These are phyloP conservation scores for Idaea aversata DNA, from an alignment of 2,888 invertebrate species.

Conservation along the genomic window DNA sequence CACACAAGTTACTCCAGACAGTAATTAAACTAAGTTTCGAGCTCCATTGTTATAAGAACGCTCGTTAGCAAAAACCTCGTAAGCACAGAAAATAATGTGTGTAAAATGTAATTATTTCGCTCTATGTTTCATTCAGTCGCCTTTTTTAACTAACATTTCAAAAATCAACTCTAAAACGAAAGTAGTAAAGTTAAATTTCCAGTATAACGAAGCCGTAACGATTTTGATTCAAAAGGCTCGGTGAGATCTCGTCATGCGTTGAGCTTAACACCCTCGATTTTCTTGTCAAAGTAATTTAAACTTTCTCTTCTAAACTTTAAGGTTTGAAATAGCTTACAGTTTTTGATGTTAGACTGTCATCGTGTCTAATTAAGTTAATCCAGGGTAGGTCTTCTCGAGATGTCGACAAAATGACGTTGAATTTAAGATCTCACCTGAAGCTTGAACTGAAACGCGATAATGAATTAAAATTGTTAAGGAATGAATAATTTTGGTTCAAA, in stretches of 20 bases:
- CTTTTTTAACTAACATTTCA: not conserved
- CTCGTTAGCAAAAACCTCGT: slow-evolving; percentile 1
- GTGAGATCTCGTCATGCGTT: slow-evolving; percentile 1
- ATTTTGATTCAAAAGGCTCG: not conserved
- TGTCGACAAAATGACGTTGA: not conserved
- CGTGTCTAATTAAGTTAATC: slow-evolving; percentile 1
- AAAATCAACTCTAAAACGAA: not conserved
- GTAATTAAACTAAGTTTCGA: slow-evolving; percentile 1
- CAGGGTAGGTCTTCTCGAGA: not conserved
- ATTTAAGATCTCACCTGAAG: not conserved
- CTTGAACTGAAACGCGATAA: not conserved
- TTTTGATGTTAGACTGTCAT: not conserved
- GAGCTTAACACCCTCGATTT: not conserved
- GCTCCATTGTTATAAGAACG: not conserved
- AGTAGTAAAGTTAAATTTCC: not conserved
- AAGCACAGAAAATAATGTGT: slow-evolving; percentile 1
- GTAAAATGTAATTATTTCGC: slow-evolving; percentile 1
- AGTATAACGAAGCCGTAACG: not conserved
- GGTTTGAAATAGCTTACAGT: not conserved
- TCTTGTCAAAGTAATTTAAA: not conserved
- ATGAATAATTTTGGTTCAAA: too few relatives aligned
- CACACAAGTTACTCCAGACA: not conserved
- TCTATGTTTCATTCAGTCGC: slow-evolving; percentile 1
- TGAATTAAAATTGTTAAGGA: not conserved
- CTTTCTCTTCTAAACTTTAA: not conserved